These are phyloP conservation scores for Metopolophium dirhodum DNA, from an alignment of 1,140 invertebrate species.

Conservation along the genomic window DNA sequence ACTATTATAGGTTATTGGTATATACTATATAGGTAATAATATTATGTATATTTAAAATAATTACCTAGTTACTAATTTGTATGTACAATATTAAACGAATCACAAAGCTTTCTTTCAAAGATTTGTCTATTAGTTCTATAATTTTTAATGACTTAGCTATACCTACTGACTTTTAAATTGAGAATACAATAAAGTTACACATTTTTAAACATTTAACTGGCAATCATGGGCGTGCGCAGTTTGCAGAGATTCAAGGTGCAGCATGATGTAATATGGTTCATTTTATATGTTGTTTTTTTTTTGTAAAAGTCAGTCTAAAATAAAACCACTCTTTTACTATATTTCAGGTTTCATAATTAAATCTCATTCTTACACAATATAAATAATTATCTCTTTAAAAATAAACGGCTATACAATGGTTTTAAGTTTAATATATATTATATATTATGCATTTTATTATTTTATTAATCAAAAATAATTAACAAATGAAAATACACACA, in stretches of 20 bases:
- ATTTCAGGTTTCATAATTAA: neutral
- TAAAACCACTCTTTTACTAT: conserved; percentile 1
- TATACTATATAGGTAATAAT: too few relatives aligned
- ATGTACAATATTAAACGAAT: neutral
- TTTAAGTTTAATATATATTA: neutral
- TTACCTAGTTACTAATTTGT: neutral
- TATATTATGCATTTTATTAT: neutral
- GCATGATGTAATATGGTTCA: neutral
- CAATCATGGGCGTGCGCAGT: neutral
- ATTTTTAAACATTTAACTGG: neutral
- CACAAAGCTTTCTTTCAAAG: neutral
- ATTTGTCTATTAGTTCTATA: neutral
- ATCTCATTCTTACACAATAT: conserved; percentile 5
- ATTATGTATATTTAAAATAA: neutral
- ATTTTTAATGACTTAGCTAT: neutral
- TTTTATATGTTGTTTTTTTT: neutral
- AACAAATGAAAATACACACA: neutral
- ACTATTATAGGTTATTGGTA: too few relatives aligned
- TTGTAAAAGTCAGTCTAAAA: neutral
- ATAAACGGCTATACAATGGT: neutral
- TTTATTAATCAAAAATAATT: neutral
- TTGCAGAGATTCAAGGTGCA: neutral
- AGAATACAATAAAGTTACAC: neutral
- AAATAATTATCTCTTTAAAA: neutral
- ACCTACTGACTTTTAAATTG: neutral